Evolutionary conservation across 2,888 invertebrate genomes (phyloP).

Genomic region (Thera britannica): DNA sequence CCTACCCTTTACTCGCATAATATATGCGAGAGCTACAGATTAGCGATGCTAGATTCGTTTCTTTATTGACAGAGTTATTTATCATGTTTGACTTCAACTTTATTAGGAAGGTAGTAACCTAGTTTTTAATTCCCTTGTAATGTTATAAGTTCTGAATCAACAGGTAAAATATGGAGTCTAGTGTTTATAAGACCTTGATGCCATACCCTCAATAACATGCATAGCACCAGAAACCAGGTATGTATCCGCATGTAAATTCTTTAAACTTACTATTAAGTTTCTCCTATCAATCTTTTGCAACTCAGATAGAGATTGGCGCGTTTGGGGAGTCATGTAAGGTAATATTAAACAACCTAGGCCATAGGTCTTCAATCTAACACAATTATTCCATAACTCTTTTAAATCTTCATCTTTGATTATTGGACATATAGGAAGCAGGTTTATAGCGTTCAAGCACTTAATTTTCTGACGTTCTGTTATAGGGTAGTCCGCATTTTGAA

Average conservation of each 20-base stretch:
- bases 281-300: slow-evolving; percentile 75
- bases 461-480: slow-evolving; percentile 75
- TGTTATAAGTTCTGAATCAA: not conserved
- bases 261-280: slow-evolving; percentile 73
- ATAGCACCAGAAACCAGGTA: slow-evolving; percentile 78
- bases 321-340: slow-evolving; percentile 73
- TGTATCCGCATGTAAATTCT: slow-evolving; percentile 76
- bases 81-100: no score
- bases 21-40: no score
- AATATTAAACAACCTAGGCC: slow-evolving; percentile 76
- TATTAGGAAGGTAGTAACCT: no score
- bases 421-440: slow-evolving; percentile 76
- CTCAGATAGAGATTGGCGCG: slow-evolving; percentile 67
- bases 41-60: no score
- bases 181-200: slow-evolving; percentile 60
- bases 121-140: no score
- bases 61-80: no score
- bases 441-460: slow-evolving; percentile 74
- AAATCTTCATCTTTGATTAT: slow-evolving; percentile 76
- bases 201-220: slow-evolving; percentile 74
- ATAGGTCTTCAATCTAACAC: slow-evolving; percentile 72
- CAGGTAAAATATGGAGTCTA: slow-evolving; percentile 4
- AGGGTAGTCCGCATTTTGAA: slow-evolving; percentile 78
- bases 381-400: slow-evolving; percentile 78
- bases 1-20: no score